Conservation (phyloP, 2,113 vertebrate species). For the Thunnus thynnus region DNA sequence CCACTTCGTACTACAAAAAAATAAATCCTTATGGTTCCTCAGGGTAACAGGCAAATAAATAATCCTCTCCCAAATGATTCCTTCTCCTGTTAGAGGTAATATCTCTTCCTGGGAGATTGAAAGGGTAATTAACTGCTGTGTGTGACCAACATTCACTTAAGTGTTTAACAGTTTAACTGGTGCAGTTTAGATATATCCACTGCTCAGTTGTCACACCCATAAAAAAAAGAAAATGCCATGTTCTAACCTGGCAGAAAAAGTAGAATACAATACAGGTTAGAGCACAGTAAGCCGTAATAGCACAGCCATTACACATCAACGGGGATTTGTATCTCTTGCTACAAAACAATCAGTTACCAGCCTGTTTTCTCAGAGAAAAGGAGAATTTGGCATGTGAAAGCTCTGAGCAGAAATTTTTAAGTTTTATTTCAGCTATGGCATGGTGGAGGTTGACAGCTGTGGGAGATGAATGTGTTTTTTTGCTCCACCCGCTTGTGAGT, state of each 20-base stretch:
- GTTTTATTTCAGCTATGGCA: slow-evolving; percentile 50
- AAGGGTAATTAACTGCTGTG: slow-evolving; percentile 59
- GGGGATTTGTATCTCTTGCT: slow-evolving; percentile 13
- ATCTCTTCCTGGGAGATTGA: slow-evolving; percentile 55
- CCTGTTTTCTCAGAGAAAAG: slow-evolving; percentile 25
- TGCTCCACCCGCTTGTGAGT: slow-evolving; percentile 38
- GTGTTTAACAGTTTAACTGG: slow-evolving; percentile 30
- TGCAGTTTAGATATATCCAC: slow-evolving; percentile 5
- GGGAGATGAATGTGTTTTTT: slow-evolving; percentile 48
- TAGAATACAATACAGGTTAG: background rate
- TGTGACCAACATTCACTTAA: slow-evolving; percentile 56
- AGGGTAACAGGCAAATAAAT: slow-evolving; percentile 57
- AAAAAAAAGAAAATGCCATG: background rate
- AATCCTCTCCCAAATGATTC: slow-evolving; percentile 42
- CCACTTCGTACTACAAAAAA: slow-evolving; percentile 40
- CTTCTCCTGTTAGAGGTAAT: slow-evolving; percentile 46
- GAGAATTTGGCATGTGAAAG: slow-evolving; percentile 42
- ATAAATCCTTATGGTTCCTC: slow-evolving; percentile 38
- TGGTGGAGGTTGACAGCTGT: slow-evolving; percentile 50
- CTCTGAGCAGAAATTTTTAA: slow-evolving; percentile 10
- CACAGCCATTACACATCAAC: background rate
- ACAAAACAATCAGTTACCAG: slow-evolving; percentile 40
- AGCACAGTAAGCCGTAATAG: slow-evolving; percentile 1
- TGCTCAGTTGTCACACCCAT: background rate
- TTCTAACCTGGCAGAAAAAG: background rate